Base-by-base conservation (phyloP, 2,888 invertebrate species). In the Pegoplata infirma region DNA sequence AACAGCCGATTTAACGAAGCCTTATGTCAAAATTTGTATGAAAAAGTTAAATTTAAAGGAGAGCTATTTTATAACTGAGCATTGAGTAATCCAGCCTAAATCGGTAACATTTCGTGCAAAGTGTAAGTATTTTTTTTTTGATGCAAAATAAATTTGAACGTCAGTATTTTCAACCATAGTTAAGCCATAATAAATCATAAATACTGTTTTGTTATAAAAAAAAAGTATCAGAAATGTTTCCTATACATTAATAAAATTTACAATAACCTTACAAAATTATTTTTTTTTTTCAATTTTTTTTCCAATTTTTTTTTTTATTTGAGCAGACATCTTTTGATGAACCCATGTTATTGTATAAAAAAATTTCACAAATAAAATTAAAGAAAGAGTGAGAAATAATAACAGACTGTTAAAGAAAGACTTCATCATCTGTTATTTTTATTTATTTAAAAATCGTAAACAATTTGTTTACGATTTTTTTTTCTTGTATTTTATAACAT, bases 181-280 rank as follows among this genome's bases (percentile, higher is more conserved):
- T 55, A 40, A 58, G 58, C 19, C 40, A 40, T 40, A 58, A 40
- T 58, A 21, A 58, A 19, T 58, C 36, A 40, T 58, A 28, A 10
- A 16, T 28, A 8, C 8, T 40, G 12, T 58, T 19, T 14, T 14
- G 32, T 19, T 56, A 6, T 56, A 12, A 2, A 4, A 51, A 23
- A 51, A 23, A 10, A 4, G 3, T 21, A 21, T 16, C n/a, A 14
- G 19, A 40, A 40, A 19, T n/a, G 19, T 58, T 19, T 58, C 32
- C 19, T 8, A 58, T 40, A 58, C 36, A 28, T 28, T 28, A 55
- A 23, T 51, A 23, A 51, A 55, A 55, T 16, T 55, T 32, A 32
- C 3, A 21, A 51, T 17, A 23, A 23, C 5, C n/a, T 17, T 17
- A n/a, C 5, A 17, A 16, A 23, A 53, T n/a, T n/a, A n/a, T n/a